Base-by-base conservation (phyloP, 2,888 invertebrate genomes). In the Drosophila maculinotata region DNA sequence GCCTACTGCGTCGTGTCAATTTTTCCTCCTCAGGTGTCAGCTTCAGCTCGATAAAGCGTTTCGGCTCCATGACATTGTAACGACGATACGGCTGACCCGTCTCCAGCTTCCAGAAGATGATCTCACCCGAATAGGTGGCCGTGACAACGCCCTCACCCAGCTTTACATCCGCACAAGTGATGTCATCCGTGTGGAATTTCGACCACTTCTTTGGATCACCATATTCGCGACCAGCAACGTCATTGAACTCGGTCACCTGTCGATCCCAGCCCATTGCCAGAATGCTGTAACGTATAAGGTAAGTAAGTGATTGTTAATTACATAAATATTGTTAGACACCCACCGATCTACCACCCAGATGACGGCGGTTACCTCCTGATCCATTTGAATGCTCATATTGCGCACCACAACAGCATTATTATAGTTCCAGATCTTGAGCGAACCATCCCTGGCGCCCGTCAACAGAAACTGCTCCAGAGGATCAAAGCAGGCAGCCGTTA, bases 371-470 rank as follows among this genome's bases (percentile, higher is more conserved):
- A 93, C 93, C 79, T 93, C 94, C 89, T 93, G 93, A 85, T 93
- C 93, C 57, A 92, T 91, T 69, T 93, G 94, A 15, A 95, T 94
- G 25, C 92, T 90, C 94, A 96, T 94, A 53, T 93, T 94, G 68
- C 95, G 92, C 65, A 96, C 89, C 79, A 96, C 96, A 6, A 93
- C 93, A 0, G 96, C 96, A 20, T 95, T 95, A 87, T 96, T 96
- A 87, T 96, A 97, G 90, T 96, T 96, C 97, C 97, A 97, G 28
- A 96, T 93, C 92, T 94, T 91, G 6, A 97, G 92, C 0, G 94
- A 93, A 9, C 97, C 97, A 89, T 96, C 94, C 48, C 95, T 93
- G 0, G 96, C 96, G 1, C 96, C 97, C 0, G 96, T 96, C 57
- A 96, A 90, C 25, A 97, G 92, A 59, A 95, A 93, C 87, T 96